Conservation (phyloP, 2,888 invertebrate species). For the Labia minor region DNA sequence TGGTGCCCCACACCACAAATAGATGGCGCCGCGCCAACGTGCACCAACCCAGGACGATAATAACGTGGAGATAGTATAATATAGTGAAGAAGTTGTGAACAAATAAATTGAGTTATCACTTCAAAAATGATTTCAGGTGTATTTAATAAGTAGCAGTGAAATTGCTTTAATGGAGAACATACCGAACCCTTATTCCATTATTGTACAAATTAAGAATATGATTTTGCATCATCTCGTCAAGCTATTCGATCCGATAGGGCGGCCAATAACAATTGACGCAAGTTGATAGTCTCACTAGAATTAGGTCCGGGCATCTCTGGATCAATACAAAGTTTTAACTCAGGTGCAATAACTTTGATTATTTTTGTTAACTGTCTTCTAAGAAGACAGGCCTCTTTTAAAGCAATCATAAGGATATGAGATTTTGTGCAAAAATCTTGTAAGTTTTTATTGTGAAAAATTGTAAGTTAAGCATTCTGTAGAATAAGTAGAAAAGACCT, state of each 20-base stretch:
- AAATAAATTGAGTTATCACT: too few species aligned
- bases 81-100: too few species aligned
- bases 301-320: conserved; percentile 63
- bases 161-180: conserved; percentile 57
- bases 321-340: conserved; percentile 28
- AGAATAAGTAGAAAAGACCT: too few species aligned
- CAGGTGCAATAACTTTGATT: conserved; percentile 53
- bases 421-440: conserved; percentile 64
- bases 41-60: too few species aligned
- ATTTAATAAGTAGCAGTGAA: conserved; percentile 55
- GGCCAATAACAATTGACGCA: conserved; percentile 70
- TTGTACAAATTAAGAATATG: conserved; percentile 38
- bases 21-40: too few species aligned
- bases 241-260: conserved; percentile 85
- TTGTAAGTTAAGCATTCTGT: conserved; percentile 76
- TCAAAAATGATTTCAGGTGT: conserved; percentile 72
- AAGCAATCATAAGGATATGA: conserved; percentile 77
- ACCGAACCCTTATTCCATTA: conserved; percentile 80
- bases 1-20: too few species aligned
- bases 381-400: conserved; percentile 83
- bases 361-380: conserved; percentile 81
- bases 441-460: conserved; percentile 47
- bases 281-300: conserved; percentile 53
- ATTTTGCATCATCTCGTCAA: conserved; percentile 45
- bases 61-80: too few species aligned